A percentile compares a stretch with the other conserved stretches of the same genome.
Conservation (phyloP, 2,888 invertebrate genomes). For the Bruchidius siliquastri region DNA sequence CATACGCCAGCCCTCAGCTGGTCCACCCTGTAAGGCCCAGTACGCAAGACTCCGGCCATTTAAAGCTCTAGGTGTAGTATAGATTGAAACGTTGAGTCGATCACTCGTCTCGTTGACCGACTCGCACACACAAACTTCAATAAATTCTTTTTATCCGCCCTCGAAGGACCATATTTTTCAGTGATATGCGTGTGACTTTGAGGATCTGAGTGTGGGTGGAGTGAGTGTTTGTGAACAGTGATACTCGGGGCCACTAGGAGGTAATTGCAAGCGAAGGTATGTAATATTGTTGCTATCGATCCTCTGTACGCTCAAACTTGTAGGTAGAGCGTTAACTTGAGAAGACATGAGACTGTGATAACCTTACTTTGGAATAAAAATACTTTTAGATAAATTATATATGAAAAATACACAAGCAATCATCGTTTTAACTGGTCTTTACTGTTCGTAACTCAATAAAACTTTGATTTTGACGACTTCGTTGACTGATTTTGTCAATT, state of each 20-base stretch:
- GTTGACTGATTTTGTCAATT: no score
- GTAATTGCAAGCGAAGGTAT: background rate
- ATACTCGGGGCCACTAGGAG: background rate
- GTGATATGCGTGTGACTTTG: background rate
- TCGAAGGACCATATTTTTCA: background rate
- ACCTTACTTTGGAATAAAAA: background rate
- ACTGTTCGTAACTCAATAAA: no score
- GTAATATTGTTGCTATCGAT: background rate
- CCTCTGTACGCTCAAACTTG: background rate
- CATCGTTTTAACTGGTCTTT: no score
- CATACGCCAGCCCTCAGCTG: background rate
- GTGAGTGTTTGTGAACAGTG: background rate
- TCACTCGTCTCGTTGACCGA: background rate
- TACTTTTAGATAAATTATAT: background rate
- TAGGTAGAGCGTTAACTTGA: background rate
- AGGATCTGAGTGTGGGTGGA: background rate
- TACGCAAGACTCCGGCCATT: constrained; percentile 28
- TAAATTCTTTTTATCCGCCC: background rate
- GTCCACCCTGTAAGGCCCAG: constrained; percentile 21
- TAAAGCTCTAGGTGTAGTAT: constrained; percentile 27
- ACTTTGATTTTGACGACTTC: no score
- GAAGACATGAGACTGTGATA: background rate
- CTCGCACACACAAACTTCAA: background rate
- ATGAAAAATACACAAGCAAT: background rate
- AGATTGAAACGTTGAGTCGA: constrained; percentile 24